Conservation (phyloP, 1,140 invertebrate species). For the Tetramorium parvispinum region DNA sequence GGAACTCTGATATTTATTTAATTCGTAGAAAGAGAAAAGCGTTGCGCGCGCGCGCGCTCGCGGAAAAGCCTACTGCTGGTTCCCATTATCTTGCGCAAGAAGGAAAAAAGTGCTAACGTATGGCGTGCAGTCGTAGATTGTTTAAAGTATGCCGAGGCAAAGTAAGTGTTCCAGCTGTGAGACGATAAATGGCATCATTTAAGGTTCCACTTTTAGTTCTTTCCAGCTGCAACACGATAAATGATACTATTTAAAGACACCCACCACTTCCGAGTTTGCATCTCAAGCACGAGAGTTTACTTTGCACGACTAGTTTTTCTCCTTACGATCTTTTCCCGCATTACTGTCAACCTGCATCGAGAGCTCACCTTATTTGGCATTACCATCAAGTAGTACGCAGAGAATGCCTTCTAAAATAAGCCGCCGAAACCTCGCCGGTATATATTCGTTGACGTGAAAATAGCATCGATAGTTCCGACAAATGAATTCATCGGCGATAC, state of each 20-base stretch:
- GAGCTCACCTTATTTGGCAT: slow-evolving; percentile 10
- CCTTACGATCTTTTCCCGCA: slow-evolving; percentile 33
- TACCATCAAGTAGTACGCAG: not conserved
- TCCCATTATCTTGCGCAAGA: slow-evolving; percentile 41
- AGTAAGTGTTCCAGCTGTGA: slow-evolving; percentile 68
- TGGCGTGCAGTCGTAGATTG: slow-evolving; percentile 55
- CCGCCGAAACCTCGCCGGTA: not conserved
- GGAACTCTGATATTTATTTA: slow-evolving; percentile 34
- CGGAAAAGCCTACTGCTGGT: slow-evolving; percentile 48
- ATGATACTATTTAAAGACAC: slow-evolving; percentile 68
- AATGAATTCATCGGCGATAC: not conserved
- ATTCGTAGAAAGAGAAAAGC: slow-evolving; percentile 37
- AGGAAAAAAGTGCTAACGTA: slow-evolving; percentile 63
- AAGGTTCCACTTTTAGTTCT: slow-evolving; percentile 71
- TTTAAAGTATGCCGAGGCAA: slow-evolving; percentile 66
- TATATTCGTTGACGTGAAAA: not conserved
- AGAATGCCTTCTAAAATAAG: not conserved
- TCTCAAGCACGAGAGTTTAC: slow-evolving; percentile 58
- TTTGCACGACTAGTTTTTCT: slow-evolving; percentile 29
- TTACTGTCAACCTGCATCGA: slow-evolving; percentile 36
- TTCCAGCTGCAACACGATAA: slow-evolving; percentile 71
- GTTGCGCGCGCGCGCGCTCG: not conserved
- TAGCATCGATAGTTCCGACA: not conserved
- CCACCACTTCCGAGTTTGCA: slow-evolving; percentile 64
- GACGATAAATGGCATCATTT: slow-evolving; percentile 74